These are phyloP conservation scores for Limulus polyphemus DNA, from an alignment of 2,888 invertebrate species.

Conservation along the genomic window DNA sequence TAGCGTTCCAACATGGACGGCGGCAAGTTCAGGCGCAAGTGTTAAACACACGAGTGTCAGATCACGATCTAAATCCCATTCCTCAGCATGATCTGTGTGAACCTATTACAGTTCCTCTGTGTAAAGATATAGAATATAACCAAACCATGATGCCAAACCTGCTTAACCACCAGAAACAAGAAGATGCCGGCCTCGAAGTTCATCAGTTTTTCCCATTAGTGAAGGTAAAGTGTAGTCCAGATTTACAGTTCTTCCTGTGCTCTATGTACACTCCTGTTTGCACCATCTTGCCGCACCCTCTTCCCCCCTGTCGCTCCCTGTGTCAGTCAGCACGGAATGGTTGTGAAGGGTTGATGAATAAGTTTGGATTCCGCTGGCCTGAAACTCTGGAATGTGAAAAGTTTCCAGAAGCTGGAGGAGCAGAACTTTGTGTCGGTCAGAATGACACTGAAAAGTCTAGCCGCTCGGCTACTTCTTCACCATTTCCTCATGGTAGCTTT, in stretches of 20 bases:
- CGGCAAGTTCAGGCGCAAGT: slow-evolving; percentile 9
- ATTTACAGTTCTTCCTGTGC: slow-evolving; percentile 88
- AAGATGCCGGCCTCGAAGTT: slow-evolving; percentile 85
- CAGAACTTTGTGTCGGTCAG: slow-evolving; percentile 41
- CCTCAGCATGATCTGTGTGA: slow-evolving; percentile 83
- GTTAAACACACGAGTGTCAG: slow-evolving; percentile 20
- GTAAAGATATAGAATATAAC: slow-evolving; percentile 85
- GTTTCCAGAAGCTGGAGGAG: slow-evolving; percentile 56
- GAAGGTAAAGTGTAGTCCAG: slow-evolving; percentile 85
- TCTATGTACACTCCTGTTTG: slow-evolving; percentile 92
- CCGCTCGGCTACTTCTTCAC: slow-evolving; percentile 1
- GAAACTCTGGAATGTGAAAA: slow-evolving; percentile 72
- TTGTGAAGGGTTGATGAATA: slow-evolving; percentile 74
- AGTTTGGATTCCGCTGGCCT: slow-evolving; percentile 81
- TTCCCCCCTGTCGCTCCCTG: slow-evolving; percentile 79
- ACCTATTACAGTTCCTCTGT: slow-evolving; percentile 80
- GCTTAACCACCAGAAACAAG: slow-evolving; percentile 78
- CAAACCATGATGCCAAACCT: slow-evolving; percentile 93
- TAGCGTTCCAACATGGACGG: too few relatives aligned
- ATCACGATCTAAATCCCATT: slow-evolving; percentile 32
- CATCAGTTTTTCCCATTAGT: slow-evolving; percentile 86
- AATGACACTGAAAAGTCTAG: slow-evolving; percentile 32
- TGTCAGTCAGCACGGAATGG: slow-evolving; percentile 75
- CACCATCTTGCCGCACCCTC: slow-evolving; percentile 74
- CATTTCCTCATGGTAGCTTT: slow-evolving; percentile 3